phyloP scores from a whole-genome alignment of 2,888 invertebrate genomes.

The Megaustenia siamemsis region DNA sequence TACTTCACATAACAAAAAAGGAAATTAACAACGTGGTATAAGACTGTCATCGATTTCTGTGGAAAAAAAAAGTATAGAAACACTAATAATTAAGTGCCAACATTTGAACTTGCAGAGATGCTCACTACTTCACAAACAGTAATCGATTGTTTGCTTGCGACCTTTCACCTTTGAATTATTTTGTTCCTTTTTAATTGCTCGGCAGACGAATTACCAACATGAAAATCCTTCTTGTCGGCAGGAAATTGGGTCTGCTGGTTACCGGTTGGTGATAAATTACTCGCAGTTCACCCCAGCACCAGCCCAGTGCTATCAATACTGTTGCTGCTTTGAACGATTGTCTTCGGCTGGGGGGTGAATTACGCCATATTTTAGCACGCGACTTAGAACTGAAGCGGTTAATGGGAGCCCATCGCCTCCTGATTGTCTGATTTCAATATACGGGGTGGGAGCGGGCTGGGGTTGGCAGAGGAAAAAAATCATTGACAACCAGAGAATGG shows the following conservation, averaged over 20 bases:
- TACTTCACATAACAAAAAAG: too few species aligned
- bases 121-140: background rate
- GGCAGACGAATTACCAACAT: slow-evolving; percentile 31
- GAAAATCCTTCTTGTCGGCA: slow-evolving; percentile 52
- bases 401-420: background rate
- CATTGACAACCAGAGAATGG: too few species aligned
- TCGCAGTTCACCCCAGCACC: slow-evolving; percentile 8
- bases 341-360: slow-evolving; percentile 39
- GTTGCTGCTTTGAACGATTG: slow-evolving; percentile 36
- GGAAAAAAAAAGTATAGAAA: too few species aligned
- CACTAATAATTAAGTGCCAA: background rate
- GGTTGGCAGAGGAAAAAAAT: too few species aligned
- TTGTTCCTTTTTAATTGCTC: background rate
- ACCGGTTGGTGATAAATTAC: slow-evolving; percentile 45
- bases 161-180: slow-evolving; percentile 24
- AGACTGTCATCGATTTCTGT: too few species aligned
- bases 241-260: slow-evolving; percentile 43
- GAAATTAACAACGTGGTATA: too few species aligned
- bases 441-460: background rate
- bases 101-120: background rate
- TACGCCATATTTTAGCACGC: slow-evolving; percentile 25
- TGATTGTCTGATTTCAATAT: background rate
- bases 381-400: slow-evolving; percentile 30
- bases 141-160: slow-evolving; percentile 4
- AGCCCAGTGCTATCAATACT: slow-evolving; percentile 33